Base-by-base conservation (phyloP, 2,888 invertebrate genomes). In the Dynastes hyllus region DNA sequence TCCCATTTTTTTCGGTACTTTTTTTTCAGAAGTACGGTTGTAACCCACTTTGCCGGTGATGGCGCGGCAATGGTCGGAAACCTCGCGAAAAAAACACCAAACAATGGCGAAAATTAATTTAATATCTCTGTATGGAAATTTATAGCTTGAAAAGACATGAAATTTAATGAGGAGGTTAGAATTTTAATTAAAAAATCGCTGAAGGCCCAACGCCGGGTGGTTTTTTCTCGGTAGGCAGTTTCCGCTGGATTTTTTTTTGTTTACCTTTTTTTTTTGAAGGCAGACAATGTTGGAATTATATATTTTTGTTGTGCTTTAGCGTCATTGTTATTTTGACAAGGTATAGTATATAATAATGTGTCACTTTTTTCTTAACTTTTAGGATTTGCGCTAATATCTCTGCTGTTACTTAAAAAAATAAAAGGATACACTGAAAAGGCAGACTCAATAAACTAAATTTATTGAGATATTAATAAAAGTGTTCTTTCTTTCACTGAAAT, bases 151-250 rank as follows among this genome's bases (percentile, higher is more conserved):
- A 75, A 63, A 75, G 73, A 75, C 73, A 75, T 75, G 73, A 75
- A 75, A 75, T 75, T 75, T 75, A 75, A 75, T 75, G 73, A 75
- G 73, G 73, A 75, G 73, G 73, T 75, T 75, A 75, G 73, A 75
- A 75, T 75, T 75, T 75, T 75, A 75, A 75, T 75, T 75, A 75
- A 75, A 75, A 75, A 75, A 75, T 75, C 73, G 73, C 73, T 22
- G 37, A 61, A 61, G 61, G 45, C 61, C 61, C 22, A 27, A 45
- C 61, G 73, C 45, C 9, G 45, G 22, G 8, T n/a, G 16, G 11
- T 75, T 75, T 75, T 73, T 75, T 55, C 32, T 40, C 40, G 13
- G 45, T 45, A 45, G 73, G 27, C 73, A 73, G 29, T 73, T 61
- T 45, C 40, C 37, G 73, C 9, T 22, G 29, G 45, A 58, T 32